Percentiles rank a stretch among this genome's conserved stretches.
These are phyloP conservation scores for Pogonomyrmex barbatus DNA, from an alignment of 1,140 invertebrate species.

Conservation along the genomic window DNA sequence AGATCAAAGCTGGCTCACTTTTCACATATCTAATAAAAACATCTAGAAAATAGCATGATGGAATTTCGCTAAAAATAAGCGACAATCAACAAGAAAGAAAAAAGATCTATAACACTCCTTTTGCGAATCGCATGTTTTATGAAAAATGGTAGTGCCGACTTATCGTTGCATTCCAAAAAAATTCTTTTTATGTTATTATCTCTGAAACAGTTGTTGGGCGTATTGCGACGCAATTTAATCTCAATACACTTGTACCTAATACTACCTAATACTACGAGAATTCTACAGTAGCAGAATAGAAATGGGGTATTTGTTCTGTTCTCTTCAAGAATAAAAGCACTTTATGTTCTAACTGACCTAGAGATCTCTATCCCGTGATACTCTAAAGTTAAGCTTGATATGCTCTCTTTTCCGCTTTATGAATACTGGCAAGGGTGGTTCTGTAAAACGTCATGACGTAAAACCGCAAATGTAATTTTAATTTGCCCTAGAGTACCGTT, in stretches of 20 bases:
- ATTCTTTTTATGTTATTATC: constrained; percentile 13
- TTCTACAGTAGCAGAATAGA: neutral
- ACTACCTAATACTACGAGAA: neutral
- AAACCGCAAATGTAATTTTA: constrained; percentile 44
- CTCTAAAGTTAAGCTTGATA: neutral
- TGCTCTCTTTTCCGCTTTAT: neutral
- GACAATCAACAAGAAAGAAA: neutral
- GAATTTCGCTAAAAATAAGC: neutral
- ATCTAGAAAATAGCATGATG: neutral
- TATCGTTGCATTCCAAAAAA: neutral
- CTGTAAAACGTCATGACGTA: neutral
- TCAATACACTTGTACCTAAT: neutral
- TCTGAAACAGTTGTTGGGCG: neutral
- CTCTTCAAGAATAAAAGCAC: constrained; percentile 26
- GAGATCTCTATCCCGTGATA: neutral
- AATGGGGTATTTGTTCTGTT: constrained; percentile 25
- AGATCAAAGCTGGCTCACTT: neutral
- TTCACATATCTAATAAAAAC: constrained; percentile 28
- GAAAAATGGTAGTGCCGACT: neutral
- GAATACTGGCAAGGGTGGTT: constrained; percentile 1
- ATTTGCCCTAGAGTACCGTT: constrained; percentile 22
- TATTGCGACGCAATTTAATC: constrained; percentile 36
- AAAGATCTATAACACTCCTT: neutral
- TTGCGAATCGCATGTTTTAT: neutral
- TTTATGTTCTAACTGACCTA: neutral